Evolutionary conservation across 2,113 vertebrate genomes (phyloP).

Genomic region (Donacobius atricapilla): DNA sequence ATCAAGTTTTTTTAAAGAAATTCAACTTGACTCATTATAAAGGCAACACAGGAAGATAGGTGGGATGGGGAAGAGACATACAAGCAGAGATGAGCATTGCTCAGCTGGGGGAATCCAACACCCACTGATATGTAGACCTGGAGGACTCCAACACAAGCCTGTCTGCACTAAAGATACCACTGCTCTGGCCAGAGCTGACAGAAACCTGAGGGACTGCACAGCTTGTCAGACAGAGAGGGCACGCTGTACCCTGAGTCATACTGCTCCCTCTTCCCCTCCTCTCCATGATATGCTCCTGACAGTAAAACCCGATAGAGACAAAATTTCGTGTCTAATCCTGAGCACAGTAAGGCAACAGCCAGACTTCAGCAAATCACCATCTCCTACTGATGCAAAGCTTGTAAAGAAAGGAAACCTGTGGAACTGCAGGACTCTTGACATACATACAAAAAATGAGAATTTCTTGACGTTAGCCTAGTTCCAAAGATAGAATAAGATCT

Average conservation of each 20-base stretch:
- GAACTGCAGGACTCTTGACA: neutral
- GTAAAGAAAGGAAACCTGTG: neutral
- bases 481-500: neutral
- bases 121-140: neutral
- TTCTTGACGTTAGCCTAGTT: neutral
- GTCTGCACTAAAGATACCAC: neutral
- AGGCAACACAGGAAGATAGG: neutral
- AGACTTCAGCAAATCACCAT: neutral
- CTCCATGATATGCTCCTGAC: neutral
- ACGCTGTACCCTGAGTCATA: neutral
- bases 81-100: neutral
- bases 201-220: neutral
- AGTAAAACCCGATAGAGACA: neutral
- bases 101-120: neutral
- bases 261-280: neutral
- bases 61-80: neutral
- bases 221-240: neutral
- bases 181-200: neutral
- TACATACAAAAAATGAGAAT: neutral
- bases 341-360: neutral
- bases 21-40: neutral
- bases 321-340: neutral
- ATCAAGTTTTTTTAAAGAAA: neutral
- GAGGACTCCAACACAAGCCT: neutral
- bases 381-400: neutral